A percentile compares a stretch with the other conserved stretches of the same genome.
Evolutionary conservation across 2,797 vertebrate genomes (phyloP).

Genomic region (Glossophaga mutica): DNA sequence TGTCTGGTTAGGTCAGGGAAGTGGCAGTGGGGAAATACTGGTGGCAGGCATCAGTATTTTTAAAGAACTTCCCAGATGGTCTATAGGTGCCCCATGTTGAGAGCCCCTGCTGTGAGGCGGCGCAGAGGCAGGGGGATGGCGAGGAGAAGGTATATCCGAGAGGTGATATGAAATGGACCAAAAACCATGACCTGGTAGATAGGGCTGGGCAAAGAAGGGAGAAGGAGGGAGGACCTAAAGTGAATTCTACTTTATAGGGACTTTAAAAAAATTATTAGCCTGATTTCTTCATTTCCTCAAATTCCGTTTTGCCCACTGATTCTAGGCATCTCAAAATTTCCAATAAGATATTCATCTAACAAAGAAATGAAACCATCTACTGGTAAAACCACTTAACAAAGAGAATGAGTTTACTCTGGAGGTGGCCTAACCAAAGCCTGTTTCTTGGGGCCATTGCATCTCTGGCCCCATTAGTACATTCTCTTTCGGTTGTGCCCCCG

Average conservation of each 20-base stretch:
- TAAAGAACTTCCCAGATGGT: background rate
- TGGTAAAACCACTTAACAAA: background rate
- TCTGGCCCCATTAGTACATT: background rate
- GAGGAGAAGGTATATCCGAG: background rate
- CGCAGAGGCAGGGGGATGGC: background rate
- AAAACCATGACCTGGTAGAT: background rate
- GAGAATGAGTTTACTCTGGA: background rate
- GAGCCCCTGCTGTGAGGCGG: background rate
- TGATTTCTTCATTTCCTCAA: background rate
- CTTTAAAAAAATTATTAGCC: background rate
- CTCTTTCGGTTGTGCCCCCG: background rate
- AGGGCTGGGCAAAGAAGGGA: background rate
- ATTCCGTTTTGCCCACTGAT: background rate
- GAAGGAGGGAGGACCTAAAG: background rate
- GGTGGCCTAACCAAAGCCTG: background rate
- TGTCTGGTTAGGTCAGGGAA: background rate
- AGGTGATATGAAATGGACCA: background rate
- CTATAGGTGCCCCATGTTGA: background rate
- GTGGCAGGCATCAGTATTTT: background rate
- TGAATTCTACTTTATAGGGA: background rate
- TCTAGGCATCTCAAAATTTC: background rate
- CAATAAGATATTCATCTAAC: background rate
- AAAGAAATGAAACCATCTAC: background rate
- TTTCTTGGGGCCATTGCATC: background rate
- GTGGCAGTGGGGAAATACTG: no score